phyloP scores from a whole-genome alignment of 2,888 invertebrate genomes.

The Pollenia amentaria region DNA sequence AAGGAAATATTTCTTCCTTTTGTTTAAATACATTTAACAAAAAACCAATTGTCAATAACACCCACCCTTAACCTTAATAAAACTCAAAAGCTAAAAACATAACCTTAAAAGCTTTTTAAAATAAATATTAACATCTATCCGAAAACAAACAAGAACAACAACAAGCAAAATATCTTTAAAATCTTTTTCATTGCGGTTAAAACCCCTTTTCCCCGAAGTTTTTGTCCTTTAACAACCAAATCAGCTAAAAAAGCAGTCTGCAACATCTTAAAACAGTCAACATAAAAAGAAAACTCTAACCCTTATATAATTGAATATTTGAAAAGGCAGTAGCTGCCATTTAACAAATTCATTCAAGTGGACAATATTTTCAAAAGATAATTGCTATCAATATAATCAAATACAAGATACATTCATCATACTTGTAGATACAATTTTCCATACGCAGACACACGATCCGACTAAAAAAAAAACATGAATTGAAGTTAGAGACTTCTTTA shows the following conservation, averaged over 20 bases:
- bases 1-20: not conserved
- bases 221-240: slow-evolving; percentile 19
- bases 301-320: slow-evolving; percentile 59
- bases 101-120: slow-evolving; percentile 12
- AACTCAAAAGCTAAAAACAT: not conserved
- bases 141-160: slow-evolving; percentile 73
- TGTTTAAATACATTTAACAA: not conserved
- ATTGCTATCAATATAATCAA: slow-evolving; percentile 81
- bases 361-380: slow-evolving; percentile 80
- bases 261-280: slow-evolving; percentile 57
- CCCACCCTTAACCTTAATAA: not conserved
- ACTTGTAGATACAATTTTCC: not conserved
- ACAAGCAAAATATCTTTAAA: slow-evolving; percentile 63
- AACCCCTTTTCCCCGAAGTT: slow-evolving; percentile 44
- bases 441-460: not conserved
- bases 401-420: slow-evolving; percentile 70
- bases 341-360: slow-evolving; percentile 74
- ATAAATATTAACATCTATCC: not conserved
- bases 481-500: slow-evolving; percentile 61
- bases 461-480: slow-evolving; percentile 36
- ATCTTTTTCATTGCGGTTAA: slow-evolving; percentile 80
- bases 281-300: slow-evolving; percentile 73
- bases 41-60: slow-evolving; percentile 10
- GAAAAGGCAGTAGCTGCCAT: slow-evolving; percentile 29
- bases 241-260: slow-evolving; percentile 11